These are phyloP conservation scores for Crotalus tigris DNA, from an alignment of 2,113 vertebrate species.

Conservation along the genomic window DNA sequence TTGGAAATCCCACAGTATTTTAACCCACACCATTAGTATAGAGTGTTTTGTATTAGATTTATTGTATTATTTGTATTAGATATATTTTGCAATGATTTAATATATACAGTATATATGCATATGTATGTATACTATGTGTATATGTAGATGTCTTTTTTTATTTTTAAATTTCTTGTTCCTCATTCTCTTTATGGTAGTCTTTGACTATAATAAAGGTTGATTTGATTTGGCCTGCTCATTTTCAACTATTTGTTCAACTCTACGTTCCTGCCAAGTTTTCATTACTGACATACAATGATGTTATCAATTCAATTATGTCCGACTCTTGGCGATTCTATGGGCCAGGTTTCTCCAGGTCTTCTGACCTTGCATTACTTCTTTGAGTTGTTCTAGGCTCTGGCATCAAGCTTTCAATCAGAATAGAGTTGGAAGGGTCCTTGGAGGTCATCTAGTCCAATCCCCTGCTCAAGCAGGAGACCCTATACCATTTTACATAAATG, in stretches of 20 bases:
- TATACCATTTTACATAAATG: background rate
- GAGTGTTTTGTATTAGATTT: background rate
- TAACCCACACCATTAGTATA: background rate
- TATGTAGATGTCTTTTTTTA: background rate
- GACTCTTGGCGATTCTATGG: background rate
- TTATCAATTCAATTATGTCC: background rate
- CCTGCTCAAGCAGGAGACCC: background rate
- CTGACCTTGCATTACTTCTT: background rate
- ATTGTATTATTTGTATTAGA: background rate
- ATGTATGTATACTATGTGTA: background rate
- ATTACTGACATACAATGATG: background rate
- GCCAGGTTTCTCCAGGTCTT: background rate
- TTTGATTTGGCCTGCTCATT: background rate
- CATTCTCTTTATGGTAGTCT: background rate
- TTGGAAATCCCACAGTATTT: background rate
- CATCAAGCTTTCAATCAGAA: background rate
- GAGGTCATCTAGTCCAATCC: background rate
- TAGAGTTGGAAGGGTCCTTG: background rate
- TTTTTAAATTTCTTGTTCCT: background rate
- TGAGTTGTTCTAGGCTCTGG: background rate
- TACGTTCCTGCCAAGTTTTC: background rate
- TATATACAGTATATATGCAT: background rate
- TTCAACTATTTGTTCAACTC: background rate
- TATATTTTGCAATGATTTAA: background rate
- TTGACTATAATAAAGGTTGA: background rate